phyloP scores from a whole-genome alignment of 2,888 invertebrate species.

The Parochlus steinenii region DNA sequence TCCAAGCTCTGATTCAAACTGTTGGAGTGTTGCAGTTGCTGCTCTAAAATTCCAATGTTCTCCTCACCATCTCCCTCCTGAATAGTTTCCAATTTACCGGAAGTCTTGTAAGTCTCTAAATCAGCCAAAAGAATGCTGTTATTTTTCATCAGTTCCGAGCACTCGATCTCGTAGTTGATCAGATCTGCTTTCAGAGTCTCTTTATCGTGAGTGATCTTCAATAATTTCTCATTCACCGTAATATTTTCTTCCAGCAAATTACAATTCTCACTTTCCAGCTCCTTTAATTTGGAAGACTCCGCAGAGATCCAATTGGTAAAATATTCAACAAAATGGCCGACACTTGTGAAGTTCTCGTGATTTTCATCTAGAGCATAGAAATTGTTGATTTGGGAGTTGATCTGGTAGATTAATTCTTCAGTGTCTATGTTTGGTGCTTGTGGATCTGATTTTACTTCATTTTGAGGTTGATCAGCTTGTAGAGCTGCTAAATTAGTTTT shows the following conservation, averaged over 20 bases:
- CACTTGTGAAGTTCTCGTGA: neutral
- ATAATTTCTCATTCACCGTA: conserved; percentile 4
- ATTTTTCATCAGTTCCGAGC: conserved; percentile 48
- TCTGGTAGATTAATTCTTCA: conserved; percentile 6
- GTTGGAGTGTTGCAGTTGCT: conserved; percentile 44
- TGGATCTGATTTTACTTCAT: neutral
- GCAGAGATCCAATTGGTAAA: conserved; percentile 7
- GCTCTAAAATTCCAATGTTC: conserved; percentile 43
- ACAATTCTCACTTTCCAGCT: conserved; percentile 29
- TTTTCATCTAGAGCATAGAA: conserved; percentile 2
- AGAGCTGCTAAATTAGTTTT: conserved; percentile 18
- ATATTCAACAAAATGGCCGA: conserved; percentile 7
- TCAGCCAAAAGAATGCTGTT: conserved; percentile 52
- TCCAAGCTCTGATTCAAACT: conserved; percentile 39
- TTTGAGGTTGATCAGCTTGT: conserved; percentile 21
- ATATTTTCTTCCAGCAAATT: conserved; percentile 23
- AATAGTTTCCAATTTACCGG: conserved; percentile 47
- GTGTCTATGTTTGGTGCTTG: neutral
- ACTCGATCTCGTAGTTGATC: conserved; percentile 20
- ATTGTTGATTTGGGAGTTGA: conserved; percentile 4
- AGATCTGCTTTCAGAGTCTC: conserved; percentile 6
- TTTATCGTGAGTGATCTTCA: conserved; percentile 1
- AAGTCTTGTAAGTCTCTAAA: conserved; percentile 40
- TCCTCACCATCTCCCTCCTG: conserved; percentile 49
- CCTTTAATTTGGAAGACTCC: conserved; percentile 22